Base-by-base conservation (phyloP, 53 echinoderm and acorn worm species). In the Henricia sp. region DNA sequence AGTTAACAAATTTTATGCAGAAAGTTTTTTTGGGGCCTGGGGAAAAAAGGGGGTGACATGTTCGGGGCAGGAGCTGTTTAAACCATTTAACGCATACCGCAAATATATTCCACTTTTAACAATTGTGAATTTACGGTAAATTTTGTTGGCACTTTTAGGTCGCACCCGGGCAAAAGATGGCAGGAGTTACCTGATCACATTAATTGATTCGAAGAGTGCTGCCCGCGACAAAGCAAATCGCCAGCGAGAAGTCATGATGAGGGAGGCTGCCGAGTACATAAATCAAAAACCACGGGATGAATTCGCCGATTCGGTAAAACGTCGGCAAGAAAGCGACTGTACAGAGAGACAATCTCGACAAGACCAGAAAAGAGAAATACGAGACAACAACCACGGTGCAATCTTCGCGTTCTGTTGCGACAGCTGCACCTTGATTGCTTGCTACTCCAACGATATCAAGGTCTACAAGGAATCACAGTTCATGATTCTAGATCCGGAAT, bases 111-210 rank as follows among this genome's bases (percentile, higher is more conserved):
- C n/a, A n/a, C n/a, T n/a, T n/a, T n/a, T n/a, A n/a, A n/a, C n/a
- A n/a, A n/a, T n/a, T 25, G 53, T 73, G 26, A 17, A 73, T 10
- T 48, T n/a, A 3, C 3, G 5, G 29, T 14, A 10, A 77, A 28
- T 17, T 77, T 20, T 69, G 70, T 8, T 46, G 33, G 8, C 14
- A 55, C 59, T 42, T 38, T 16, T 63, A 90, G 93, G 93, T 20
- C 75, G 93, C 29, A 84, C 70, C 17, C 72, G 93, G 37, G 84
- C 87, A 6, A 39, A 77, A 37, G 68, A 80, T 67, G 87, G 93
- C 52, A 76, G 80, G 63, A 83, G 84, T 50, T 90, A 62, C 82
- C 62, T 93, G 12, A 83, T 93, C 48, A 88, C 93, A 63, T 72
- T 84, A 53, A 70, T 46, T 10, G 83, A 83, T 52, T 88, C 77